A percentile compares a stretch with the other conserved stretches of the same genome.
Conservation (phyloP, 2,113 vertebrate species). For the Syrrhaptes paradoxus region DNA sequence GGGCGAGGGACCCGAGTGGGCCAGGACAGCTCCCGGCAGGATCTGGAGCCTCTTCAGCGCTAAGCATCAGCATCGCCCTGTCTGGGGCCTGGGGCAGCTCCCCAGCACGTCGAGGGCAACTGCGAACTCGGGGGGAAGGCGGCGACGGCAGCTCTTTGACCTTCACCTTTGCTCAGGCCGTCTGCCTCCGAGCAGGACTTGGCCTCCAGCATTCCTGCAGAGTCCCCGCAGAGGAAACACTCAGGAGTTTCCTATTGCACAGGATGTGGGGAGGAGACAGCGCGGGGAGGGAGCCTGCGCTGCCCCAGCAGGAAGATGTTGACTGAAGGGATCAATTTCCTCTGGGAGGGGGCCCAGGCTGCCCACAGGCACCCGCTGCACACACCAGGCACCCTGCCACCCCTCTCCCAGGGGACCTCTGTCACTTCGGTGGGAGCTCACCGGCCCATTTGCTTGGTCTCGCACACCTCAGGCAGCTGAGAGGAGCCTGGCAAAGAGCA, state of each 20-base stretch:
- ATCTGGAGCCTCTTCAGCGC: neutral
- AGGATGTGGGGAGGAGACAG: neutral
- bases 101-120: fast-evolving
- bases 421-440: neutral
- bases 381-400: neutral
- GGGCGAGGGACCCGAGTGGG: neutral
- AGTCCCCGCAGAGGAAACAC: neutral
- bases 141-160: neutral
- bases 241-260: neutral
- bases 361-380: neutral
- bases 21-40: neutral
- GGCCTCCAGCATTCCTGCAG: neutral
- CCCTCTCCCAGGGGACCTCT: neutral
- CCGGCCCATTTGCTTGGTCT: neutral
- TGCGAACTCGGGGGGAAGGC: neutral
- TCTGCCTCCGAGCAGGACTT: neutral
- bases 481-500: neutral
- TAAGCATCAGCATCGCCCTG: fast-evolving
- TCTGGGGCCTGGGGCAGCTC: fast-evolving
- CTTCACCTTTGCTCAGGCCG: neutral
- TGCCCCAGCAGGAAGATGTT: neutral
- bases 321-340: neutral
- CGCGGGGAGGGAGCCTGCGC: neutral
- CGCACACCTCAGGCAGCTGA: neutral
- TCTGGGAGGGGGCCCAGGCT: fast-evolving